These are phyloP conservation scores for Prunella himalayana DNA, from an alignment of 2,113 vertebrate species.

Conservation along the genomic window DNA sequence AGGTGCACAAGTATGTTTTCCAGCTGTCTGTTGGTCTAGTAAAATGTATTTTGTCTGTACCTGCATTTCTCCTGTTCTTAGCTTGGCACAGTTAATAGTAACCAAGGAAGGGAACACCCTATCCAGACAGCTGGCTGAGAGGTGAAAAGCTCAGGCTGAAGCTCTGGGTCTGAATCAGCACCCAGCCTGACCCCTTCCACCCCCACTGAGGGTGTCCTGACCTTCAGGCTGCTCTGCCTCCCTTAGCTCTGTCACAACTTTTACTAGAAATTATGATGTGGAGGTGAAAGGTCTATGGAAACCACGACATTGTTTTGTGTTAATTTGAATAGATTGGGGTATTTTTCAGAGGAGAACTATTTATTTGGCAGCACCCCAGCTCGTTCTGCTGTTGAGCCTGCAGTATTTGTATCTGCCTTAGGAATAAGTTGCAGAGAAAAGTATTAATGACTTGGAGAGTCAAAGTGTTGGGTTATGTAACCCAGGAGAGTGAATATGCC, in stretches of 20 bases:
- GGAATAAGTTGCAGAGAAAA: neutral
- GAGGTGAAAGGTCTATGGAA: neutral
- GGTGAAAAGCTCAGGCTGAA: neutral
- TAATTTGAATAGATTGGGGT: neutral
- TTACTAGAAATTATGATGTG: neutral
- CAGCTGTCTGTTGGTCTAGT: neutral
- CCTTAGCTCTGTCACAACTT: neutral
- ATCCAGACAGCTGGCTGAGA: neutral
- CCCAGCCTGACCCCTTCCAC: neutral
- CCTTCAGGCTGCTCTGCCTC: neutral
- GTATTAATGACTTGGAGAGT: neutral
- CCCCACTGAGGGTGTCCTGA: neutral
- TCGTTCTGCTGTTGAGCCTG: neutral
- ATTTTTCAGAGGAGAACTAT: neutral
- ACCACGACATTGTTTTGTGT: neutral
- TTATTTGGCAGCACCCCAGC: neutral
- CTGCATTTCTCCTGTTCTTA: neutral
- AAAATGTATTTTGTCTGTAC: neutral
- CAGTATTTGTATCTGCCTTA: neutral
- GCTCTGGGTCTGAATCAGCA: neutral
- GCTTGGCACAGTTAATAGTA: neutral
- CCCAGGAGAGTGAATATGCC: accelerated
- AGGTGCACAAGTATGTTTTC: neutral
- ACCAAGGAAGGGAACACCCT: neutral
- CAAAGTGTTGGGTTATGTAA: neutral